Evolutionary conservation across 2,888 invertebrate genomes (phyloP).

Genomic region (Tachystola acroxantha): DNA sequence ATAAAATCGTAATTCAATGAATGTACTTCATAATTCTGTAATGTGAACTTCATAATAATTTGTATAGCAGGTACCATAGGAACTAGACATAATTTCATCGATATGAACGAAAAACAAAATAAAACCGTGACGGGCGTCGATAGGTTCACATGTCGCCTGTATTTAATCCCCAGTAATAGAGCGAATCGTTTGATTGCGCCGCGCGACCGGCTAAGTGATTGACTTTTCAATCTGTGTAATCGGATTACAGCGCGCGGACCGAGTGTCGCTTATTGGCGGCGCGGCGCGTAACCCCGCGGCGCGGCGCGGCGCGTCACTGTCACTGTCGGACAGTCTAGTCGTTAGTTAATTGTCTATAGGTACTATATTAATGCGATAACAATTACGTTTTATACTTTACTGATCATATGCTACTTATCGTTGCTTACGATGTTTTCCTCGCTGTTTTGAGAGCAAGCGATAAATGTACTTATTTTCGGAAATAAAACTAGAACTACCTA

Average conservation of each 20-base stretch:
- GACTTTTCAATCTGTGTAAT: slow-evolving; percentile 76
- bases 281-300: slow-evolving; percentile 21
- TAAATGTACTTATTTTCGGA: too few species aligned
- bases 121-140: slow-evolving; percentile 27
- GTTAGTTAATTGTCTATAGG: slow-evolving; percentile 29
- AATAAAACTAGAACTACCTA: too few species aligned
- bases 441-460: too few species aligned
- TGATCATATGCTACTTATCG: too few species aligned
- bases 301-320: slow-evolving; percentile 24
- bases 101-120: slow-evolving; percentile 26
- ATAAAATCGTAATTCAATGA: too few species aligned
- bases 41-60: too few species aligned
- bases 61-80: too few species aligned
- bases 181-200: slow-evolving; percentile 59
- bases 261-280: slow-evolving; percentile 4
- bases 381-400: not conserved
- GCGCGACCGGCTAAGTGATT: slow-evolving; percentile 59
- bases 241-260: slow-evolving; percentile 12
- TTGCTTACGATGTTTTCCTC: too few species aligned
- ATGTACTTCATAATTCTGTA: too few species aligned
- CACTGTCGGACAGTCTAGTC: slow-evolving; percentile 10
- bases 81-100: too few species aligned
- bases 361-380: slow-evolving; percentile 15
- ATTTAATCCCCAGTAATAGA: slow-evolving; percentile 49
- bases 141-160: slow-evolving; percentile 43